Evolutionary conservation across 2,888 invertebrate genomes (phyloP).

Genomic region (Hyalella azteca): DNA sequence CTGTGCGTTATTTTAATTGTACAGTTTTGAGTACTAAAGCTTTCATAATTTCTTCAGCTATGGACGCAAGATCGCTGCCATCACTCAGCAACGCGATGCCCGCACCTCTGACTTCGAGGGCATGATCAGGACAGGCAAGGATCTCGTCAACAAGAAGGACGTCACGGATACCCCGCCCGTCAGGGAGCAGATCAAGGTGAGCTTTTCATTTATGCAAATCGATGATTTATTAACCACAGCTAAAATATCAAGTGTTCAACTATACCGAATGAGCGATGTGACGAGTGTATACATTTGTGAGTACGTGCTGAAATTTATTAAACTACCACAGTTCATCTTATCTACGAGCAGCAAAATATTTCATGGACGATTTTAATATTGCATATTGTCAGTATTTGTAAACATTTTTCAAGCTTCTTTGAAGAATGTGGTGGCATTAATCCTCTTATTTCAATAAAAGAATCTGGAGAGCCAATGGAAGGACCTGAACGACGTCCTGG

Average conservation of each 20-base stretch:
- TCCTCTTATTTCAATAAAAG: slow-evolving; percentile 59
- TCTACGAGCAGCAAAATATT: not conserved
- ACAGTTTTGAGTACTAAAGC: not conserved
- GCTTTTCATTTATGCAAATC: too few species aligned
- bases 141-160: slow-evolving; percentile 81
- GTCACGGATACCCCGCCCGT: slow-evolving; percentile 84
- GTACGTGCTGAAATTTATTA: too few species aligned
- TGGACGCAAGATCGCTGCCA: slow-evolving; percentile 67
- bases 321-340: too few species aligned
- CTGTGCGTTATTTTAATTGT: too few species aligned
- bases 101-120: slow-evolving; percentile 76
- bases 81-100: slow-evolving; percentile 63
- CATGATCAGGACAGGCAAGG: slow-evolving; percentile 80
- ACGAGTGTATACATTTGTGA: too few species aligned
- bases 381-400: too few species aligned
- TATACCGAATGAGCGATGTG: too few species aligned
- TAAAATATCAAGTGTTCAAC: too few species aligned
- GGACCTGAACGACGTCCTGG: slow-evolving; percentile 79
- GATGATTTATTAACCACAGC: too few species aligned
- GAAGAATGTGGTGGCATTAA: too few species aligned
- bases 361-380: too few species aligned
- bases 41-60: slow-evolving; percentile 42
- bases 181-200: slow-evolving; percentile 79
- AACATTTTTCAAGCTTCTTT: too few species aligned
- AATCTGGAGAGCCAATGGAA: slow-evolving; percentile 87